A percentile compares a stretch with the other conserved stretches of the same genome.
Evolutionary conservation across 2,888 invertebrate genomes (phyloP).

Genomic region (Malthinus seriepunctatus): DNA sequence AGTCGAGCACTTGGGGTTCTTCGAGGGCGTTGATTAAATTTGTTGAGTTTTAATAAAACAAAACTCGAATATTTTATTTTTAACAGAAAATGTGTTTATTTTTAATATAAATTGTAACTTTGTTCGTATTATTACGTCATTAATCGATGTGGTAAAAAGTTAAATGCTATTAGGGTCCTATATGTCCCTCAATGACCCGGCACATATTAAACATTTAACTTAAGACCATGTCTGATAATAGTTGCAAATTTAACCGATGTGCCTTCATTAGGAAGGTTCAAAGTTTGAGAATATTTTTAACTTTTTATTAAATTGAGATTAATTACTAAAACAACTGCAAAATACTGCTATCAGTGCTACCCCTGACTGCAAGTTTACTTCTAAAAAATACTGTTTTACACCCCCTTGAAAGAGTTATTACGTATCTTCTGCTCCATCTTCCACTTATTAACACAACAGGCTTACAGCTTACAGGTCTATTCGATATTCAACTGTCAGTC

Average conservation of each 20-base stretch:
- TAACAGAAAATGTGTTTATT: neutral
- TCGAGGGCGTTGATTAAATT: constrained; percentile 34
- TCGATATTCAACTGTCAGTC: too few relatives aligned
- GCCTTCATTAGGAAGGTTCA: constrained; percentile 13
- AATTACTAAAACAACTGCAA: too few relatives aligned
- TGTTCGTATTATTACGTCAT: neutral
- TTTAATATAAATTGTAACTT: neutral
- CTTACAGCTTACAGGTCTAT: too few relatives aligned
- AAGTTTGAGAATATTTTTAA: too few relatives aligned
- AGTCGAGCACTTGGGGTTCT: constrained; percentile 27
- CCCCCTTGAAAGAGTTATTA: too few relatives aligned
- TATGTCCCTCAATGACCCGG: constrained; percentile 9
- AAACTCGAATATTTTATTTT: constrained; percentile 23
- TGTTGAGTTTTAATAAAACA: constrained; percentile 34
- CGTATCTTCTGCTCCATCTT: too few relatives aligned
- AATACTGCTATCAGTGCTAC: too few relatives aligned
- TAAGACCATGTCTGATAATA: constrained; percentile 8
- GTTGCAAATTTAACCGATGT: constrained; percentile 13
- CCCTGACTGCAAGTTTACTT: too few relatives aligned
- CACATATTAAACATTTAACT: constrained; percentile 17
- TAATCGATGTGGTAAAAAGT: neutral
- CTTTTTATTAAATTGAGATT: too few relatives aligned
- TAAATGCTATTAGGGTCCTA: constrained; percentile 8
- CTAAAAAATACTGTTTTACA: too few relatives aligned
- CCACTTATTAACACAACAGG: too few relatives aligned